Base-by-base conservation (phyloP, 2,888 invertebrate species). In the Nycteola revayana region DNA sequence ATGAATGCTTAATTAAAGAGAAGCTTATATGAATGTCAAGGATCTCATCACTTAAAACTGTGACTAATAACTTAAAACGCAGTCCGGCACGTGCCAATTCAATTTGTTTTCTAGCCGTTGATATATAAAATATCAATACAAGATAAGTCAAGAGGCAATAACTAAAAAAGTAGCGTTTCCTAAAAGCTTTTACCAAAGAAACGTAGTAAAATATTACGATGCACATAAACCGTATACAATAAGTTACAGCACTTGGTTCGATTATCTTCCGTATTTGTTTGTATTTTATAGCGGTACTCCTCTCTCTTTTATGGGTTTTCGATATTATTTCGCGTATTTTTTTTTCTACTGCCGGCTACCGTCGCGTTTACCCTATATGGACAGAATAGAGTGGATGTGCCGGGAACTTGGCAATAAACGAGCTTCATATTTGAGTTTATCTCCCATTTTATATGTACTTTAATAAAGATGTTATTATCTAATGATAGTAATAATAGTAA, bases 291-390 rank as follows among this genome's bases (percentile, higher is more conserved):
- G 78, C 77, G 80, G 80, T 78, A 68, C 76, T 62, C 47, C 66
- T 64, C 69, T 51, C 68, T 55, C 60, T 65, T 85, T 87, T 87
- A 87, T 79, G 60, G 77, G 69, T 74, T 82, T 82, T 79, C 86
- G 78, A 86, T 87, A 87, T 86, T 85, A 86, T 87, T 84, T 85
- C 76, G 76, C 79, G 75, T 75, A 68, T 75, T 82, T 84, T 78
- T 75, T 83, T 75, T 42, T 37, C 64, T 69, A 60, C 63, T 56
- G 62, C 66, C 55, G 61, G 67, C 75, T 75, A 72, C 73, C 56
- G 69, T 51, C 55, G 46, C 55, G 47, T 48, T 47, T 54, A 8
- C 43, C 41, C 47, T 40, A 28, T 43, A 42, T 36, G 34, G 38
- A 46, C 45, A 46, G 54, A 36, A 24, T 65, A 43, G 14, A 43